These are phyloP conservation scores for Merluccius polli DNA, from an alignment of 2,797 vertebrate genomes.

Conservation along the genomic window DNA sequence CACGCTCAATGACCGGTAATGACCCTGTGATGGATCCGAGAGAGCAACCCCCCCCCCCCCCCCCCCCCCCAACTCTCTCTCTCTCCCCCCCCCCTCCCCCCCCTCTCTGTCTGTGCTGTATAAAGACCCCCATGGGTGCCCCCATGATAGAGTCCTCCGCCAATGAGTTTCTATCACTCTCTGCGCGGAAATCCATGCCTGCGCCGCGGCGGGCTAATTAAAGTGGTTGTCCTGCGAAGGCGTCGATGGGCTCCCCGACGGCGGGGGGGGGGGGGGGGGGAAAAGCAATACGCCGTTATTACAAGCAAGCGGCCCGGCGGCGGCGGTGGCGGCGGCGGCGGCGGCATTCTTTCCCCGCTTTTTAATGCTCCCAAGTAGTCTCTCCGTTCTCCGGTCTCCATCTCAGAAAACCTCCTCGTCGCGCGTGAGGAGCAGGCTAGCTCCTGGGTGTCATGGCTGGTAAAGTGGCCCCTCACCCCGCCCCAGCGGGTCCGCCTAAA, in stretches of 20 bases:
- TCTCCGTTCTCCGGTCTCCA: no score
- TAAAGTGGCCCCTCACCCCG: conserved; percentile 20
- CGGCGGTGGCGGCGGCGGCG: no score
- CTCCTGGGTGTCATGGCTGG: conserved; percentile 12
- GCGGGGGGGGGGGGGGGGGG: not conserved
- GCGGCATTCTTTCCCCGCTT: not conserved
- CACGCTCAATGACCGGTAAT: conserved; percentile 37
- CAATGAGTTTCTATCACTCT: conserved; percentile 40
- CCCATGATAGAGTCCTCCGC: conserved; percentile 27
- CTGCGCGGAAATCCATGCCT: conserved; percentile 39
- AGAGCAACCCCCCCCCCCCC: not conserved
- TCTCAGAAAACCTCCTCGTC: not conserved
- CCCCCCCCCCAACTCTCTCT: not conserved
- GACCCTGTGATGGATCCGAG: conserved; percentile 46
- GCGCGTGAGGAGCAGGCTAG: not conserved
- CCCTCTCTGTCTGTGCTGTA: conserved; percentile 8
- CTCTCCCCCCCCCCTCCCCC: not conserved
- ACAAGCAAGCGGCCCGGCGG: no score
- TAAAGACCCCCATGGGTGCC: conserved; percentile 35
- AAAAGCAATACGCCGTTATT: not conserved
- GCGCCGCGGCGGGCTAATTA: conserved; percentile 48
- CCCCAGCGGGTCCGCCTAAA: conserved; percentile 25
- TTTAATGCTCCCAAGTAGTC: not conserved
- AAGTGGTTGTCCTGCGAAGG: conserved; percentile 39
- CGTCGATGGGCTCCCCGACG: conserved; percentile 23